A percentile compares a stretch with the other conserved stretches of the same genome.
phyloP scores from a whole-genome alignment of 2,113 vertebrate species.

The Indicator maculatus region DNA sequence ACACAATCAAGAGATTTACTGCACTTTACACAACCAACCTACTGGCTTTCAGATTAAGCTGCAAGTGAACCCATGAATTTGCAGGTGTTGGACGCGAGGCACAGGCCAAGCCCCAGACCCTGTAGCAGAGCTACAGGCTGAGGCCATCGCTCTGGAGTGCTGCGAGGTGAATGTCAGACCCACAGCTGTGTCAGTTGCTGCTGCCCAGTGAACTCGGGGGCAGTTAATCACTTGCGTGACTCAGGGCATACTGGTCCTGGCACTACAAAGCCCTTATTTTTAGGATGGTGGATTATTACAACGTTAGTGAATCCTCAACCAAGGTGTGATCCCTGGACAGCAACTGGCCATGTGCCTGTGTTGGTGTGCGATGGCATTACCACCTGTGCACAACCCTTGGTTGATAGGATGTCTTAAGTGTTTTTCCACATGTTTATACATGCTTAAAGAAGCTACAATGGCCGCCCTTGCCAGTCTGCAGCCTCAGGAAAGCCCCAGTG shows the following conservation, averaged over 20 bases:
- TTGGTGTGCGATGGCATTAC: fast-evolving
- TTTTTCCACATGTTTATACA: fast-evolving
- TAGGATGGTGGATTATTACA: fast-evolving
- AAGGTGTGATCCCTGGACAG: fast-evolving
- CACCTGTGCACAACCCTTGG: fast-evolving
- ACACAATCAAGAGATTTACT: not conserved
- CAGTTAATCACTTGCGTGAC: fast-evolving
- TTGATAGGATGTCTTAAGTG: fast-evolving
- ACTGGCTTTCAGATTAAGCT: not conserved
- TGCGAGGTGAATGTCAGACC: fast-evolving
- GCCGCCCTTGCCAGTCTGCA: fast-evolving
- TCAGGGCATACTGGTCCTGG: fast-evolving
- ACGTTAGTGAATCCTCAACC: fast-evolving
- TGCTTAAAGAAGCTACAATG: fast-evolving
- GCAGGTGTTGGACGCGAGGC: not conserved
- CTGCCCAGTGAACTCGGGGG: not conserved
- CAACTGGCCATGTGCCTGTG: fast-evolving
- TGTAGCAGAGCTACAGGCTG: fast-evolving
- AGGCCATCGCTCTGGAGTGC: not conserved
- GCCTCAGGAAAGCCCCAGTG: fast-evolving
- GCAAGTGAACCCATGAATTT: not conserved
- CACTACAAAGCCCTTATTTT: not conserved
- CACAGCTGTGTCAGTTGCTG: fast-evolving
- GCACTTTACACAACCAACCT: not conserved
- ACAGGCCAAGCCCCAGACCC: not conserved